Conservation (phyloP, 2,113 vertebrate genomes). For the Enhydra lutris region DNA sequence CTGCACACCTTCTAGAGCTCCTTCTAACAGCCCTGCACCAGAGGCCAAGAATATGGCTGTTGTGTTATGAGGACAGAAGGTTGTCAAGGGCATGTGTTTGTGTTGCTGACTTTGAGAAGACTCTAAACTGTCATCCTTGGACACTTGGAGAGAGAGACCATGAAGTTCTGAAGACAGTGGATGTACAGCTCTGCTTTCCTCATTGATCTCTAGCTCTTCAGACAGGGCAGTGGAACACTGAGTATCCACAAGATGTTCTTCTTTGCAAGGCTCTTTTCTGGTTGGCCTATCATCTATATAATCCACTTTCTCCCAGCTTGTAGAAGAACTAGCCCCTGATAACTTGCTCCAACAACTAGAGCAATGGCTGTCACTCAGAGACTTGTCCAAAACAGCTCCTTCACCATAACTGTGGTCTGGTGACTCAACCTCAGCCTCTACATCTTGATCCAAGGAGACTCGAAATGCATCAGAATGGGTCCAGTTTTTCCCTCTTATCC, state of each 20-base stretch:
- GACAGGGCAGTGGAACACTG: constrained; percentile 51
- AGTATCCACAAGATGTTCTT: not conserved
- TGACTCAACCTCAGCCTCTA: not conserved
- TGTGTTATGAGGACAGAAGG: not conserved
- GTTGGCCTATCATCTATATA: not conserved
- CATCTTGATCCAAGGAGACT: constrained; percentile 1
- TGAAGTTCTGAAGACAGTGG: not conserved
- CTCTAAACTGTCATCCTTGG: rapidly evolving
- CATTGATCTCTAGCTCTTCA: not conserved
- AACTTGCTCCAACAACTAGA: constrained; percentile 82
- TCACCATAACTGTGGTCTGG: not conserved
- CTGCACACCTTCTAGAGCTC: not conserved
- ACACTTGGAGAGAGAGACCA: not conserved
- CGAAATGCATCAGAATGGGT: not conserved
- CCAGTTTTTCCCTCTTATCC: not conserved
- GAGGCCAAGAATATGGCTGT: not conserved
- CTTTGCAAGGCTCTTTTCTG: not conserved
- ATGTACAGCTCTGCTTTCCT: rapidly evolving
- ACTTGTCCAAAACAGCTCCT: not conserved
- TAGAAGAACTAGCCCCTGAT: constrained; percentile 68
- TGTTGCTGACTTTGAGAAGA: not conserved
- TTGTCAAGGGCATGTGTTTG: rapidly evolving
- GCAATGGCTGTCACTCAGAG: constrained; percentile 74
- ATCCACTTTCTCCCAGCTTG: constrained; percentile 81
- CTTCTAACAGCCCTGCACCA: not conserved